Evolutionary conservation across 1,140 invertebrate genomes (phyloP).

Genomic region (Hypothenemus hampei): DNA sequence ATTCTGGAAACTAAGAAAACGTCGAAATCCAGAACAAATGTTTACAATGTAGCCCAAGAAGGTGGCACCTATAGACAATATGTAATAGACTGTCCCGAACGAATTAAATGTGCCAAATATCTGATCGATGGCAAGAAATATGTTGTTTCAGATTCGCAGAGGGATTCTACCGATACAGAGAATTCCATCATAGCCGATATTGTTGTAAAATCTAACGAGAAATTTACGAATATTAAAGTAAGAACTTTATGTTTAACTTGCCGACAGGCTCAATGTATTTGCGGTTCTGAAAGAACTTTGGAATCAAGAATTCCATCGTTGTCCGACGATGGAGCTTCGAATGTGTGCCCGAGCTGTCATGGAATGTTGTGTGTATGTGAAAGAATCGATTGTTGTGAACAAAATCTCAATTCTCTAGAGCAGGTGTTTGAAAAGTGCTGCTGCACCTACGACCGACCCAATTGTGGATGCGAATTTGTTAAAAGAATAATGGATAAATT

Average conservation of each 20-base stretch:
- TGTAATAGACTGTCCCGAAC: conserved; percentile 31
- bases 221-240: conserved; percentile 31
- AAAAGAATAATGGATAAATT: conserved; percentile 22
- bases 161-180: not conserved
- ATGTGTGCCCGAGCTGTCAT: not conserved
- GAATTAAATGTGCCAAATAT: conserved; percentile 10
- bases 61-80: conserved; percentile 19
- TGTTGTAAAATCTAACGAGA: conserved; percentile 23
- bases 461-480: conserved; percentile 26
- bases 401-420: conserved; percentile 12
- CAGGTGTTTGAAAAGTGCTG: conserved; percentile 27
- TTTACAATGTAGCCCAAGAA: conserved; percentile 8
- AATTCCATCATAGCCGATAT: conserved; percentile 23
- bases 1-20: conserved; percentile 8
- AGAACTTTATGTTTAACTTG: conserved; percentile 24
- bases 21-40: not conserved
- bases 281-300: not conserved
- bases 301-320: not conserved
- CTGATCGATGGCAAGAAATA: conserved; percentile 22
- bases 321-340: not conserved
- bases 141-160: conserved; percentile 1
- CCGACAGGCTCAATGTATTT: conserved; percentile 16
- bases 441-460: conserved; percentile 11
- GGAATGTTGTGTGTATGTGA: not conserved
- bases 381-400: too few species aligned